Conservation (phyloP, 2,797 vertebrate genomes). For the Arrhamphus sclerolepis region DNA sequence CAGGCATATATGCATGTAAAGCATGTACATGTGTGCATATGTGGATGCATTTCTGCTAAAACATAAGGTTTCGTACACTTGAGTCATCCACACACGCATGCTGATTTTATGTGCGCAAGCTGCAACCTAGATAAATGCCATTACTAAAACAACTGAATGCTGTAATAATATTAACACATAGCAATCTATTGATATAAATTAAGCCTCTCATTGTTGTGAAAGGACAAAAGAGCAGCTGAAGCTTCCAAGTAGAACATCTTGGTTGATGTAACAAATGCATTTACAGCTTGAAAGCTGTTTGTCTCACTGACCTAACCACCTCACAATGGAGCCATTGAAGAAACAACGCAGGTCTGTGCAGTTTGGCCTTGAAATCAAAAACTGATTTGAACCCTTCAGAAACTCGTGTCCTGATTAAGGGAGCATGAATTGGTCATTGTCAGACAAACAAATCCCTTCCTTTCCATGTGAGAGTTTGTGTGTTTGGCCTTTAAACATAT, state of each 20-base stretch:
- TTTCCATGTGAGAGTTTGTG: conserved; percentile 45
- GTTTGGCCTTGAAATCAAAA: conserved; percentile 67
- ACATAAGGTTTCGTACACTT: not conserved
- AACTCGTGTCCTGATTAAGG: conserved; percentile 62
- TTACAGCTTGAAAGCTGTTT: conserved; percentile 59
- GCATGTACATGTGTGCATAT: too few relatives aligned
- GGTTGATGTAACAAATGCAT: conserved; percentile 63
- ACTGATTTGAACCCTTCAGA: conserved; percentile 48
- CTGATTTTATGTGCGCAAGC: not conserved
- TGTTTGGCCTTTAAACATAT: conserved; percentile 46
- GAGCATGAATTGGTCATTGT: conserved; percentile 65
- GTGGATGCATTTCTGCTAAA: not conserved
- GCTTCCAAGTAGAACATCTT: conserved; percentile 28
- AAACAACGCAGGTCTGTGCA: conserved; percentile 70
- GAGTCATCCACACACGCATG: not conserved
- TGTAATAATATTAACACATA: conserved; percentile 25
- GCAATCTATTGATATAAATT: conserved; percentile 52
- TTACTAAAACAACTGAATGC: conserved; percentile 11
- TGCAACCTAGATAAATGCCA: conserved; percentile 19
- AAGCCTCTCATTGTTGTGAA: conserved; percentile 63
- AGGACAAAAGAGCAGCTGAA: conserved; percentile 44
- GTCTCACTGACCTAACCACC: conserved; percentile 49
- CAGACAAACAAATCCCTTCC: conserved; percentile 57
- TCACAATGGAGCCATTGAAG: conserved; percentile 65
- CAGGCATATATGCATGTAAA: not conserved